Evolutionary conservation across 2,888 invertebrate species (phyloP).

Genomic region (Neelides folsomi): DNA sequence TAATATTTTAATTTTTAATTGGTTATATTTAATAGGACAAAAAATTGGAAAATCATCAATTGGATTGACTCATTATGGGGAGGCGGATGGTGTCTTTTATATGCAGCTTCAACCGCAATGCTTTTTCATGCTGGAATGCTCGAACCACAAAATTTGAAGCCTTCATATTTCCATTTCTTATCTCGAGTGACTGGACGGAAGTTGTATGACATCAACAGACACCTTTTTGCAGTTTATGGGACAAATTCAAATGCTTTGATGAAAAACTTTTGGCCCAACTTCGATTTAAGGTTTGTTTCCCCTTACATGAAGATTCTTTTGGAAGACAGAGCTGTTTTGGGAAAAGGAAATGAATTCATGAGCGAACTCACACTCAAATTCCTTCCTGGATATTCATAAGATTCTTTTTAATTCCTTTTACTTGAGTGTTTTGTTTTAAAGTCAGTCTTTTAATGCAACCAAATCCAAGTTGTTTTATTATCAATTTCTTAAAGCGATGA

Average conservation of each 20-base stretch:
- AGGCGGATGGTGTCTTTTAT: conserved; percentile 44
- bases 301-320: conserved; percentile 24
- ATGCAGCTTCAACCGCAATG: conserved; percentile 61
- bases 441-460: too few species aligned
- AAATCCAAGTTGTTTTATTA: too few species aligned
- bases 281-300: conserved; percentile 21
- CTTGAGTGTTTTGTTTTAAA: too few species aligned
- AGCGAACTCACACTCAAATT: conserved; percentile 20
- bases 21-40: conserved; percentile 12
- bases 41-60: conserved; percentile 27
- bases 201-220: conserved; percentile 30
- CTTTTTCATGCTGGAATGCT: conserved; percentile 64
- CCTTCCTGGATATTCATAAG: conserved; percentile 3
- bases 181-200: conserved; percentile 52
- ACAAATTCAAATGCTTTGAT: conserved; percentile 25
- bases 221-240: conserved; percentile 25
- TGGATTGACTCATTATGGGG: conserved; percentile 29
- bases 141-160: conserved; percentile 62
- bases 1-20: not conserved
- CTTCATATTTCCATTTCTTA: conserved; percentile 73
- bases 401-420: too few species aligned
- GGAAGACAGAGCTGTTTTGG: conserved; percentile 16
- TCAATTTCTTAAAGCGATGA: too few species aligned
- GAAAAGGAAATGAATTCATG: conserved; percentile 21
- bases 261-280: conserved; percentile 29